These are phyloP conservation scores for Rhinogobio ventralis DNA, from an alignment of 2,797 vertebrate species.

Conservation along the genomic window DNA sequence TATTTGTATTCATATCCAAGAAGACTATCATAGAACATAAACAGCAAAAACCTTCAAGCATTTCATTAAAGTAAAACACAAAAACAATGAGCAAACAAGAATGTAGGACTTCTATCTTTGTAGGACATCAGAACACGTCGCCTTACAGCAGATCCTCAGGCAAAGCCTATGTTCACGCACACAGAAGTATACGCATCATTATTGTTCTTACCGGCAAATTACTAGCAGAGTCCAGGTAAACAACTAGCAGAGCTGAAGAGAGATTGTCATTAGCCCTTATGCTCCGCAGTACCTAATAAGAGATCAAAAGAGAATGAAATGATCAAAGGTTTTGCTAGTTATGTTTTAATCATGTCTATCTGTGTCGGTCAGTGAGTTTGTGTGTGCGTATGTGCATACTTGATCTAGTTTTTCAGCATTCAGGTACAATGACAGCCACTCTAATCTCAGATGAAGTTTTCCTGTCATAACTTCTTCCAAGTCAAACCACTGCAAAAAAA, in stretches of 20 bases:
- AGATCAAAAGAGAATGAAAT: not conserved
- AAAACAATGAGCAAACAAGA: not conserved
- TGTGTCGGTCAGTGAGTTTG: constrained; percentile 2
- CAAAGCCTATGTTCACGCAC: not conserved
- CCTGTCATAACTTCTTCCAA: constrained; percentile 92
- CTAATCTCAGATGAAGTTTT: constrained; percentile 93
- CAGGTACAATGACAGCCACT: constrained; percentile 92
- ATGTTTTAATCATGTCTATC: not conserved
- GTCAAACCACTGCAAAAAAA: constrained; percentile 87
- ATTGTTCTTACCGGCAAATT: constrained; percentile 91
- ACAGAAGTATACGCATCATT: constrained; percentile 64
- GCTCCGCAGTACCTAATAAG: constrained; percentile 84
- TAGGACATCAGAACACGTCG: not conserved
- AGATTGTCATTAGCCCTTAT: constrained; percentile 92
- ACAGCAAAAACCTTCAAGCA: not conserved
- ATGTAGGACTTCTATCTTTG: not conserved
- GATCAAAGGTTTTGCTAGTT: not conserved
- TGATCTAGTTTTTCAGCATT: constrained; percentile 86
- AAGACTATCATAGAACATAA: not conserved
- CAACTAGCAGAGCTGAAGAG: constrained; percentile 91
- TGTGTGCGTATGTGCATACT: constrained; percentile 74
- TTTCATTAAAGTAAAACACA: not conserved
- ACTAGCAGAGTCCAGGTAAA: constrained; percentile 93
- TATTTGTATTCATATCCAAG: not conserved
- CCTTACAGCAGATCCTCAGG: not conserved